Base-by-base conservation (phyloP, 2,888 invertebrate species). In the Limnephilus rhombicus region DNA sequence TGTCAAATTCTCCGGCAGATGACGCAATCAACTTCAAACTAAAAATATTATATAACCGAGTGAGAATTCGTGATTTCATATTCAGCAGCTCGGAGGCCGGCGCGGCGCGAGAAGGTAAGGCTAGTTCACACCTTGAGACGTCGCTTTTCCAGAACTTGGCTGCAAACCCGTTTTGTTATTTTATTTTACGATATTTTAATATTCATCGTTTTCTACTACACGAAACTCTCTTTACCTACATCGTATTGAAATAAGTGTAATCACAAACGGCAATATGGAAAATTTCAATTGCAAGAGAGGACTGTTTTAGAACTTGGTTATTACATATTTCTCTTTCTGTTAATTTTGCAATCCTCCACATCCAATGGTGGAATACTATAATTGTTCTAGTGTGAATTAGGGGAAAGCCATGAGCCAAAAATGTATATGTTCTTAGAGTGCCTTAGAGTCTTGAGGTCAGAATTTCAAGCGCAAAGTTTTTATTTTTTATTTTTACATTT, bases 11-110 rank as follows among this genome's bases (percentile, higher is more conserved):
- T 80, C 82, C 41, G 86, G 92, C 81, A 86, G 89, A 90, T 87
- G 90, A 80, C 87, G 90, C 92, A 85, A 86, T 85, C 89, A 85
- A 68, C 80, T 90, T 88, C 90, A 29, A 90, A 45, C 81, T 49
- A 49, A 87, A 90, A 89, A 88, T 88, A 29, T 86, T 88, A 29
- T 86, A 80, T 89, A 37, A 80, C 80, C n/a, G 80, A 85, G 90
- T 92, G 90, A 82, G 90, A 91, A 91, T 91, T 85, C 82, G 89
- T 90, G 91, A 90, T 92, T 92, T 92, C 80, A 88, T 82, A 53
- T 88, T 85, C n/a, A 53, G 29, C 37, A 68, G 53, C 31, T 31
- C 7, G 68, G 68, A n/a, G 68, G 68, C 9, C 68, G 68, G 37
- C 15, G 34, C 34, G 53, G 53, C 5, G 53, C 18, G 68, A n/a